Conservation (phyloP, 1,140 invertebrate genomes). For the Drosophila subpulchrella region DNA sequence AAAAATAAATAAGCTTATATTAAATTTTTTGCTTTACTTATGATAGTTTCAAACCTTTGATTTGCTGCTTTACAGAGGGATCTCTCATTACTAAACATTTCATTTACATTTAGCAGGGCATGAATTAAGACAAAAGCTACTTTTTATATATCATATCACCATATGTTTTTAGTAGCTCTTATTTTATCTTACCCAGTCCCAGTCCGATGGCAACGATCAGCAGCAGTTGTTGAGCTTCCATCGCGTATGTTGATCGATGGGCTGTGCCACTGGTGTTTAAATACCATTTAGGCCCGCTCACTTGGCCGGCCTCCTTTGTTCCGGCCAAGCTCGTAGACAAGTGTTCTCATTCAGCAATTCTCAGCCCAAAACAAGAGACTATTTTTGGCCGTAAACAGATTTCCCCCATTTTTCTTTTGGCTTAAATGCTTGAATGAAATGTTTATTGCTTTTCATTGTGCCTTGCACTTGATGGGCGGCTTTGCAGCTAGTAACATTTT, state of each 20-base stretch:
- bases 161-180: too few species aligned
- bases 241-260: slow-evolving; percentile 2
- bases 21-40: too few species aligned
- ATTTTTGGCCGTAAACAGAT: slow-evolving; percentile 35
- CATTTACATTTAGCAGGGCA: background rate
- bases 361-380: slow-evolving; percentile 16
- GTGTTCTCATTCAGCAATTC: slow-evolving; percentile 10
- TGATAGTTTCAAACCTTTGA: background rate
- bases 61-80: background rate
- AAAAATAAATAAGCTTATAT: too few species aligned
- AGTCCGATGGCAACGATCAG: slow-evolving; percentile 20
- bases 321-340: background rate
- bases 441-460: slow-evolving; percentile 41
- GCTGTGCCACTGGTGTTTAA: slow-evolving; percentile 18
- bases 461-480: slow-evolving; percentile 9
- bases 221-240: slow-evolving; percentile 27
- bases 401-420: background rate
- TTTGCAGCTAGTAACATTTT: slow-evolving; percentile 18
- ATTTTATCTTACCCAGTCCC: slow-evolving; percentile 17
- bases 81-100: background rate
- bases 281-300: background rate
- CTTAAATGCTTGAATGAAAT: background rate
- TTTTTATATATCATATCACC: background rate
- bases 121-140: background rate
- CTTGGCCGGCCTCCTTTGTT: slow-evolving; percentile 8